phyloP scores from a whole-genome alignment of 2,797 vertebrate species.

The Octomys mimax region DNA sequence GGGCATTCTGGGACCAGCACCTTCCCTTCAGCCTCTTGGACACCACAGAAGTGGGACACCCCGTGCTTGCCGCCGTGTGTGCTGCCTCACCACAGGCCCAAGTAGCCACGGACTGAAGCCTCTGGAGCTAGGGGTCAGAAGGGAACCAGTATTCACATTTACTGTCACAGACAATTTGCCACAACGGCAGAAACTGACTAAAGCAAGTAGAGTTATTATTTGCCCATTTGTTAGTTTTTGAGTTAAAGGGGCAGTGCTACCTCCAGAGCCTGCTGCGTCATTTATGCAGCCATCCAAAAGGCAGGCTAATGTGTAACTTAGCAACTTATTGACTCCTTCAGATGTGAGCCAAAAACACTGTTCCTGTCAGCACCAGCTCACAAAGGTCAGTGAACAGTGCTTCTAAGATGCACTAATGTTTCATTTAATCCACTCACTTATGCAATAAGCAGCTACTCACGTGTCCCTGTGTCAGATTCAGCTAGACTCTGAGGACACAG shows the following conservation, averaged over 20 bases:
- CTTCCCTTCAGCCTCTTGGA: not conserved
- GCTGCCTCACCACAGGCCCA: not conserved
- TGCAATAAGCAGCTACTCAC: not conserved
- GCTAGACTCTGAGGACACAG: not conserved
- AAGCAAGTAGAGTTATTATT: not conserved
- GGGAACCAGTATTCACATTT: not conserved
- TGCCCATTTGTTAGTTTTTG: not conserved
- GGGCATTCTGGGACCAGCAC: not conserved
- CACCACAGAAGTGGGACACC: not conserved
- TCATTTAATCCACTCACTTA: not conserved
- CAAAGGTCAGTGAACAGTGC: not conserved
- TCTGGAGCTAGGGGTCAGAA: not conserved
- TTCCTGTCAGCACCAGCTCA: not conserved
- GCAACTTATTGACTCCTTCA: not conserved
- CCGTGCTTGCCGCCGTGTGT: not conserved
- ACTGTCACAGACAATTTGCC: not conserved
- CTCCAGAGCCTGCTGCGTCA: constrained; percentile 27
- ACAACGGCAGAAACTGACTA: not conserved
- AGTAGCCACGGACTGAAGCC: not conserved
- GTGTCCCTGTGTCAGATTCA: not conserved
- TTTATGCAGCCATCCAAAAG: constrained; percentile 12
- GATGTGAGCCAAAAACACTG: not conserved
- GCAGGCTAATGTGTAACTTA: constrained; percentile 52
- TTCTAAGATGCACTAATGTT: not conserved
- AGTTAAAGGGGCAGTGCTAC: not conserved